phyloP scores from a whole-genome alignment of 2,888 invertebrate species.

The Dyspetes luteomarginatus region DNA sequence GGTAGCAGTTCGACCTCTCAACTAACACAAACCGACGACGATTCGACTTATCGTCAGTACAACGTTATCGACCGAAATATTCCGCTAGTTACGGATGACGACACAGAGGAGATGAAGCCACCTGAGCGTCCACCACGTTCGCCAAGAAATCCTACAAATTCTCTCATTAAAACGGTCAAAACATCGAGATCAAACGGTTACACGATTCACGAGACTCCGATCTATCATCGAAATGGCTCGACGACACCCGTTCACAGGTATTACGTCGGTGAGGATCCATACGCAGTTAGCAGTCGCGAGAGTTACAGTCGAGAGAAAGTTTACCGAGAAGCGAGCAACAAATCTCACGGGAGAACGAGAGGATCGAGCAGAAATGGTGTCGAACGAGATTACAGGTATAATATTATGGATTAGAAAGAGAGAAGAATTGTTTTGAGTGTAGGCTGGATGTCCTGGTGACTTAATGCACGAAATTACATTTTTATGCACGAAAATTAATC shows the following conservation, averaged over 20 bases:
- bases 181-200: slow-evolving; percentile 64
- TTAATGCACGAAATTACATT: neutral
- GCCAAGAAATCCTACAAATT: slow-evolving; percentile 65
- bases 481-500: neutral
- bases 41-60: slow-evolving; percentile 85
- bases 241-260: slow-evolving; percentile 89
- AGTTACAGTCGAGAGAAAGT: slow-evolving; percentile 92
- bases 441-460: slow-evolving; percentile 5
- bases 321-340: slow-evolving; percentile 87
- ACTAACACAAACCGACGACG: slow-evolving; percentile 79
- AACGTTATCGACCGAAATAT: slow-evolving; percentile 85
- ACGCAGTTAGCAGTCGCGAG: slow-evolving; percentile 88
- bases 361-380: slow-evolving; percentile 76
- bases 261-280: slow-evolving; percentile 94
- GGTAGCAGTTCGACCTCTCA: slow-evolving; percentile 76
- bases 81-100: slow-evolving; percentile 76
- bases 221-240: slow-evolving; percentile 74
- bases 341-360: slow-evolving; percentile 77
- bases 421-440: neutral
- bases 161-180: slow-evolving; percentile 58
- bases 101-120: slow-evolving; percentile 79
- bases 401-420: slow-evolving; percentile 29
- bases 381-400: slow-evolving; percentile 69
- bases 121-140: slow-evolving; percentile 77
- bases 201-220: slow-evolving; percentile 68